These are phyloP conservation scores for Pangasianodon hypophthalmus DNA, from an alignment of 2,113 vertebrate genomes.

Conservation along the genomic window DNA sequence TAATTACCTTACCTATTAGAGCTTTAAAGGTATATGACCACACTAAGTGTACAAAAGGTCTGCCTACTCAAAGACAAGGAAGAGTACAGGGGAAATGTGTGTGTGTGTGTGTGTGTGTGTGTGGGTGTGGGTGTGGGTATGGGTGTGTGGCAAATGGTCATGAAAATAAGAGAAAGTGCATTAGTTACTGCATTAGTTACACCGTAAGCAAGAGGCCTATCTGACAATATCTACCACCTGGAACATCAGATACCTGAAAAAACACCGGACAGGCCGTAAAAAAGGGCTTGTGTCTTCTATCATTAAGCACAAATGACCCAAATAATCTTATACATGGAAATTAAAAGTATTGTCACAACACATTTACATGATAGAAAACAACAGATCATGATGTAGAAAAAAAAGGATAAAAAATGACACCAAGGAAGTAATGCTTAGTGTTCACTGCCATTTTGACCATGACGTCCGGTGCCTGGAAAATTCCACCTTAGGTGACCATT, in stretches of 20 bases:
- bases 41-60: neutral
- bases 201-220: neutral
- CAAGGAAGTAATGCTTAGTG: neutral
- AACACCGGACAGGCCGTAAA: no score
- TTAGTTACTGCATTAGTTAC: neutral
- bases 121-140: neutral
- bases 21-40: neutral
- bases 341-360: neutral
- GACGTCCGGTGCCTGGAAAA: neutral
- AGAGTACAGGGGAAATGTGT: no score
- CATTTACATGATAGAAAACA: neutral
- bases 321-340: neutral
- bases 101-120: neutral
- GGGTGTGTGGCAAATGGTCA: neutral
- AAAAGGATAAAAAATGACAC: neutral
- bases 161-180: neutral
- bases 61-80: no score
- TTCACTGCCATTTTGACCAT: neutral
- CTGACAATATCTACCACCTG: neutral
- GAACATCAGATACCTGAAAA: neutral
- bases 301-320: neutral
- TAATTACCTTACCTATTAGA: neutral
- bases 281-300: neutral
- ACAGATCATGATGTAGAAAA: neutral
- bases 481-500: neutral